phyloP scores from a whole-genome alignment of 2,888 invertebrate genomes.

The Acanthosepion pharaonis region DNA sequence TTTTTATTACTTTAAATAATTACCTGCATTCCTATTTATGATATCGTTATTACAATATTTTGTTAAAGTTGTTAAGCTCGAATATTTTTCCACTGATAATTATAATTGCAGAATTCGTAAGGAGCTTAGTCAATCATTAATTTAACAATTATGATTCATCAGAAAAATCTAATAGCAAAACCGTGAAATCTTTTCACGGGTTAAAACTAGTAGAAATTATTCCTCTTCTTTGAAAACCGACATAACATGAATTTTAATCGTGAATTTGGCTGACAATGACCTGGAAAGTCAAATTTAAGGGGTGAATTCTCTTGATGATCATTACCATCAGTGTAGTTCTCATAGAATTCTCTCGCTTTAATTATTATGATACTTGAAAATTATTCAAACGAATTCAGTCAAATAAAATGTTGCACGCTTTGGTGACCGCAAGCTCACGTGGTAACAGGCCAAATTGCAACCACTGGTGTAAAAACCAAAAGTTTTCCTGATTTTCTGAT shows the following conservation, averaged over 20 bases:
- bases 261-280: background rate
- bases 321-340: background rate
- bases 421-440: background rate
- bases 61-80: no score
- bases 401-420: background rate
- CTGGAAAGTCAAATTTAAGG: background rate
- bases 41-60: no score
- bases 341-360: background rate
- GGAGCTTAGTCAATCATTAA: no score
- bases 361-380: background rate
- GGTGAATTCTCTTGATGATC: background rate
- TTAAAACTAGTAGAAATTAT: no score
- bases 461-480: background rate
- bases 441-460: background rate
- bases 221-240: no score
- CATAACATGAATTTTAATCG: background rate
- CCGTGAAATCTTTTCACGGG: no score
- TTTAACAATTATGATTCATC: no score
- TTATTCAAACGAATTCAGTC: background rate
- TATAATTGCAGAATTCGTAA: no score
- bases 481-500: background rate
- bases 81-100: no score
- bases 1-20: no score
- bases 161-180: no score
- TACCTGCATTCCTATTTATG: no score